These are phyloP conservation scores for Puntigrus tetrazona DNA, from an alignment of 2,113 vertebrate genomes.

Conservation along the genomic window DNA sequence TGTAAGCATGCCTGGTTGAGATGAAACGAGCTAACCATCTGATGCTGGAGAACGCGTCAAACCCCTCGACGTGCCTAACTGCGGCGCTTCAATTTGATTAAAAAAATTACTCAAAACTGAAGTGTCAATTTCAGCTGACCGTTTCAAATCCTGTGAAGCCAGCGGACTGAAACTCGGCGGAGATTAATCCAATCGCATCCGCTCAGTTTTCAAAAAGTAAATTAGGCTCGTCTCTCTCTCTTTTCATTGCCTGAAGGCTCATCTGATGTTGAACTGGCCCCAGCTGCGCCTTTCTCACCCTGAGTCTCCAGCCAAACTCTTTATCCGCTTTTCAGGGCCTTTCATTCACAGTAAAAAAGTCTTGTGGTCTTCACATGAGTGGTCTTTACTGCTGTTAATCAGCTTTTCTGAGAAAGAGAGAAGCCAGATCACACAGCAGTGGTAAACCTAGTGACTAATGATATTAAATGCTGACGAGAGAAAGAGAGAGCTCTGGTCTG, in stretches of 20 bases:
- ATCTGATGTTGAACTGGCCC: not conserved
- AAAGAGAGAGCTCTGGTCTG: not conserved
- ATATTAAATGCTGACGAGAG: conserved; percentile 20
- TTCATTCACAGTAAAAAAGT: conserved; percentile 17
- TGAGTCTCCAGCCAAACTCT: not conserved
- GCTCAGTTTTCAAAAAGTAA: not conserved
- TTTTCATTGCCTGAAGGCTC: not conserved
- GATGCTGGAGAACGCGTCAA: not conserved
- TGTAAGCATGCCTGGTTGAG: not conserved
- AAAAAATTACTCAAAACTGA: not conserved
- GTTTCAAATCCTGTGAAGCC: not conserved
- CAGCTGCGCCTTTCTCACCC: not conserved
- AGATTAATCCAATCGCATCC: not conserved
- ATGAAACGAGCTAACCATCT: not conserved
- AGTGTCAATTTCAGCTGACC: not conserved
- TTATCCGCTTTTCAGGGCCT: conserved; percentile 18
- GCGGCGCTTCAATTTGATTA: not conserved
- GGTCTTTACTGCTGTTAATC: conserved; percentile 37
- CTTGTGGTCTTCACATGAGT: conserved; percentile 42
- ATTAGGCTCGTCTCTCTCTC: not conserved
- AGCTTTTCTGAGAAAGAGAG: conserved; percentile 42
- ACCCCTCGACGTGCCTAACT: not conserved
- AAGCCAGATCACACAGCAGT: conserved; percentile 20
- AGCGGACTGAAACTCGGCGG: not conserved
- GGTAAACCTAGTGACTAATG: conserved; percentile 36